Evolutionary conservation across 1,140 invertebrate species (phyloP).

Genomic region (Colletes latitarsis): DNA sequence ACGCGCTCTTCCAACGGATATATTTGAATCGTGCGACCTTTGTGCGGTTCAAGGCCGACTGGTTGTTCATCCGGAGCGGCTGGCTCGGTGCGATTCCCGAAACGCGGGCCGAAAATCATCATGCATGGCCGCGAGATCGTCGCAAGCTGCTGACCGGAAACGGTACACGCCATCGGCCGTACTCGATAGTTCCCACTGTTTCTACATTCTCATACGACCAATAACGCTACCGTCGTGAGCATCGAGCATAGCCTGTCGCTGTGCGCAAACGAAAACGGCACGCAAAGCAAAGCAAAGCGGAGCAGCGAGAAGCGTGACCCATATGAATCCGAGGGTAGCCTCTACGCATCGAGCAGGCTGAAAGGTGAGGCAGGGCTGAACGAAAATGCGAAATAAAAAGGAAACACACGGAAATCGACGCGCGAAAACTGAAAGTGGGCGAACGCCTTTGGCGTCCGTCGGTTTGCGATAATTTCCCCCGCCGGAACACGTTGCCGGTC

Average conservation of each 20-base stretch:
- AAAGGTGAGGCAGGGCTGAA: neutral
- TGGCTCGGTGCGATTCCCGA: neutral
- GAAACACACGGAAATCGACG: neutral
- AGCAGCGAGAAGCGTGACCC: neutral
- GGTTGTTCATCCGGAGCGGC: neutral
- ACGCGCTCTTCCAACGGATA: slow-evolving; percentile 7
- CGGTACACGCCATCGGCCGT: slow-evolving; percentile 35
- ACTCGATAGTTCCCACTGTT: slow-evolving; percentile 27
- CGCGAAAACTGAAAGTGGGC: slow-evolving; percentile 30
- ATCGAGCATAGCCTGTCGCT: neutral
- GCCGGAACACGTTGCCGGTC: slow-evolving; percentile 28
- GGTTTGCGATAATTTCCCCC: slow-evolving; percentile 35
- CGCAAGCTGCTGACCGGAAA: slow-evolving; percentile 9
- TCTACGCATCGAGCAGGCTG: neutral
- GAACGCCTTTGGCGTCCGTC: slow-evolving; percentile 30
- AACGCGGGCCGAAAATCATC: neutral
- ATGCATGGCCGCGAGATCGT: slow-evolving; percentile 4
- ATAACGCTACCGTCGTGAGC: neutral
- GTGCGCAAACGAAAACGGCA: neutral
- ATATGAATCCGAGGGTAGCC: no score
- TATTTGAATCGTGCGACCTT: neutral
- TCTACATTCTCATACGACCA: slow-evolving; percentile 47
- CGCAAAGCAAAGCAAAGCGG: no score
- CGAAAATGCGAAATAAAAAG: no score
- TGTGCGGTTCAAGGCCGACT: slow-evolving; percentile 40